Percentiles rank a stretch among this genome's conserved stretches.
phyloP scores from a whole-genome alignment of 2,797 vertebrate genomes.

The Channa striata region DNA sequence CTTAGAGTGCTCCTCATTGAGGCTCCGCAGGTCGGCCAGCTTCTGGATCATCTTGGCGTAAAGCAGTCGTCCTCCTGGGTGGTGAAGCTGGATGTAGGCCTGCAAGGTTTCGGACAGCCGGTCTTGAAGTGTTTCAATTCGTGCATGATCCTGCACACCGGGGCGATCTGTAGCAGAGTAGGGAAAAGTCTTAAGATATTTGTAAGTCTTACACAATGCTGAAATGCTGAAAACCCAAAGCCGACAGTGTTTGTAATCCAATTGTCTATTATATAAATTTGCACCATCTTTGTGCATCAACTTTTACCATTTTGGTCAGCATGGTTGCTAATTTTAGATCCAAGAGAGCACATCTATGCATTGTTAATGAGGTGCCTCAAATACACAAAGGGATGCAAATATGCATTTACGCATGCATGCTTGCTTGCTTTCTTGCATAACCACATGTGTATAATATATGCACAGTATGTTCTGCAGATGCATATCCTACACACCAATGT shows the following conservation, averaged over 20 bases:
- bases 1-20: slow-evolving; percentile 97
- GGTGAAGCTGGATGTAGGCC: slow-evolving; percentile 93
- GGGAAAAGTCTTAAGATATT: slow-evolving; percentile 6
- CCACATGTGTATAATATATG: slow-evolving; percentile 58
- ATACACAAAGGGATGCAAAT: slow-evolving; percentile 55
- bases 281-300: slow-evolving; percentile 1
- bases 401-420: slow-evolving; percentile 39
- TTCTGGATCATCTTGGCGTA: slow-evolving; percentile 99
- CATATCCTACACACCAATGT: not conserved
- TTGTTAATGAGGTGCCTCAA: slow-evolving; percentile 56
- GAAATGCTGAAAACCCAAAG: not conserved
- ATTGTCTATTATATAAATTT: not conserved
- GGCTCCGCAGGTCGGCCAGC: slow-evolving; percentile 95
- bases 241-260: not conserved
- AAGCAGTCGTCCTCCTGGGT: slow-evolving; percentile 90
- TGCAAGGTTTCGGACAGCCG: slow-evolving; percentile 92
- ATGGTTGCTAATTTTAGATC: slow-evolving; percentile 51
- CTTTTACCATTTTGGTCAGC: slow-evolving; percentile 20
- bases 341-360: slow-evolving; percentile 38
- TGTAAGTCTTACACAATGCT: not conserved
- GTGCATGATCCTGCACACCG: slow-evolving; percentile 90
- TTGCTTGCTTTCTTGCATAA: slow-evolving; percentile 36
- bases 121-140: slow-evolving; percentile 93
- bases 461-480: slow-evolving; percentile 10
- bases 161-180: slow-evolving; percentile 87